Percentiles rank a stretch among this genome's conserved stretches.
phyloP scores from a whole-genome alignment of 37 sponge, comb jelly and placozoan genomes.

The Beroe ovata region DNA sequence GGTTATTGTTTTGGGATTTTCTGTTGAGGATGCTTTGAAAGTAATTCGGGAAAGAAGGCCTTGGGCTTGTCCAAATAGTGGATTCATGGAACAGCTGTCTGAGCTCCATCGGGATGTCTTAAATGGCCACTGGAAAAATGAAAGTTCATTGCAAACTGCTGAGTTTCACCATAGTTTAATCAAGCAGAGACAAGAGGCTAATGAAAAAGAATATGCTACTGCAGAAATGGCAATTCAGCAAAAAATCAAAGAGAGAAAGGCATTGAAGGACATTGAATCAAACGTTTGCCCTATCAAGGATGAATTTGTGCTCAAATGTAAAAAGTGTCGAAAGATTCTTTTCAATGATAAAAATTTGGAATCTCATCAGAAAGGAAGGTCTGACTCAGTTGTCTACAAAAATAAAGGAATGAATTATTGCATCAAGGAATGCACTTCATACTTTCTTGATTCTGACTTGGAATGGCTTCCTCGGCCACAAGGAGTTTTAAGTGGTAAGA shows the following conservation, averaged over 20 bases:
- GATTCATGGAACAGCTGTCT: constrained; percentile 31
- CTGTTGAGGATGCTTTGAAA: background rate
- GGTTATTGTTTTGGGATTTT: constrained; percentile 38
- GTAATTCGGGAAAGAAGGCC: constrained; percentile 45
- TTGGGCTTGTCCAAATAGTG: constrained; percentile 43
- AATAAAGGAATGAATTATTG: constrained; percentile 1
- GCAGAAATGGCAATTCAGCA: constrained; percentile 8
- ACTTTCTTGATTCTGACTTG: constrained; percentile 30
- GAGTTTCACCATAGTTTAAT: constrained; percentile 33
- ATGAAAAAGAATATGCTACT: background rate
- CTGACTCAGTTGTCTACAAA: background rate
- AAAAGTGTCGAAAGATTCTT: constrained; percentile 50
- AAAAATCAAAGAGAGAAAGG: constrained; percentile 4
- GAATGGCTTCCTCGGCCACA: constrained; percentile 7
- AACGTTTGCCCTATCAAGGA: background rate
- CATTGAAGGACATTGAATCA: background rate
- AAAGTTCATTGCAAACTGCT: background rate
- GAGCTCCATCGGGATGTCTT: background rate
- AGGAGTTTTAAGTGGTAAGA: constrained; percentile 4
- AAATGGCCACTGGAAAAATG: background rate
- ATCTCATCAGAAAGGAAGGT: constrained; percentile 18
- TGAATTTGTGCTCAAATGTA: background rate
- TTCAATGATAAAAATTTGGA: background rate
- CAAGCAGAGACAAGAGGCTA: background rate
- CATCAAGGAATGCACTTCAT: constrained; percentile 38